Percentiles rank a stretch among this genome's conserved stretches.
phyloP scores from a whole-genome alignment of 23 tunicate species.

The Halocynthia roretzi region DNA sequence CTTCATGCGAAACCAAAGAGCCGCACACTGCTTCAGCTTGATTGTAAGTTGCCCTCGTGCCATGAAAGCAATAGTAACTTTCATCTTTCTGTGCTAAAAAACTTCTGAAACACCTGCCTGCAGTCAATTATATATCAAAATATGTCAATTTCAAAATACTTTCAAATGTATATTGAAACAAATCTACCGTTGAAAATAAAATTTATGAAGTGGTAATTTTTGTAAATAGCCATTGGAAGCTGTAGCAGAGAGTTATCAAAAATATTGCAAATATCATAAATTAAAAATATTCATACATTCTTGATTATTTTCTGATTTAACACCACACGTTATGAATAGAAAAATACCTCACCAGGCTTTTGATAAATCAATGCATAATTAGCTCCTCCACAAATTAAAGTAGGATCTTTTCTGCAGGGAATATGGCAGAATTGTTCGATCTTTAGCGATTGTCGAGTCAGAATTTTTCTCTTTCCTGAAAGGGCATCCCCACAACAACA shows the following conservation, averaged over 20 bases:
- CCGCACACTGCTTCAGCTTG: neutral
- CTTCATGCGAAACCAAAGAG: neutral
- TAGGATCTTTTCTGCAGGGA: constrained; percentile 3
- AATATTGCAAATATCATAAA: neutral
- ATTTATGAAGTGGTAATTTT: neutral
- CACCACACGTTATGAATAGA: too few species aligned
- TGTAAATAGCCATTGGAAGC: neutral
- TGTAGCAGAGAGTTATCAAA: neutral
- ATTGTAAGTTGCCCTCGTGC: neutral
- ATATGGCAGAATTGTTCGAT: neutral
- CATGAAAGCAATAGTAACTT: constrained; percentile 9
- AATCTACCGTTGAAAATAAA: too few species aligned
- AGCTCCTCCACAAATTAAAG: constrained; percentile 7
- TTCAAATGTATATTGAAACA: too few species aligned
- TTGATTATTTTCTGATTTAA: too few species aligned
- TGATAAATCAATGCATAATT: constrained; percentile 13
- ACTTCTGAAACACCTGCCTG: constrained; percentile 13
- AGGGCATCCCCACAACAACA: constrained; percentile 13
- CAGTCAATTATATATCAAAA: neutral
- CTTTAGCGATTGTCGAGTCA: neutral
- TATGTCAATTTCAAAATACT: neutral
- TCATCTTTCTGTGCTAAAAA: neutral
- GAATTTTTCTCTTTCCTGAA: neutral
- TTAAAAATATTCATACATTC: neutral
- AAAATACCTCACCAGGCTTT: constrained; percentile 18